phyloP scores from a whole-genome alignment of 2,888 invertebrate species.

The Liopterus haemorrhoidalis region DNA sequence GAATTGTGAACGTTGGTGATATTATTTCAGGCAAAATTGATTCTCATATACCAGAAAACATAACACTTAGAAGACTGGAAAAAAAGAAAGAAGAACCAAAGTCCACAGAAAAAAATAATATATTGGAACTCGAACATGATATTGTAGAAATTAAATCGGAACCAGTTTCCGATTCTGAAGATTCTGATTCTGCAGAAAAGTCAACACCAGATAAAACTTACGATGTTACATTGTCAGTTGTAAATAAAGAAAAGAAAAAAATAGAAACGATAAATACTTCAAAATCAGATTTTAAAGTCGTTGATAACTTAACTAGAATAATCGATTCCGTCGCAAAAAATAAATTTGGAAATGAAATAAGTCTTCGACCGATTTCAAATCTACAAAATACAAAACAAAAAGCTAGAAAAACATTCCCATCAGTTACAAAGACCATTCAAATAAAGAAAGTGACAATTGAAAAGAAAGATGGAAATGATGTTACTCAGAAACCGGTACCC shows the following conservation, averaged over 20 bases:
- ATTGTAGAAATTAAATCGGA: conserved; percentile 40
- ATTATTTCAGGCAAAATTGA: conserved; percentile 18
- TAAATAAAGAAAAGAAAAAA: conserved; percentile 40
- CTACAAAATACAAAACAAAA: conserved; percentile 34
- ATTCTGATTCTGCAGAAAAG: conserved; percentile 37
- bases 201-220: conserved; percentile 29
- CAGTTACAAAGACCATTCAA: conserved; percentile 23
- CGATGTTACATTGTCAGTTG: conserved; percentile 36
- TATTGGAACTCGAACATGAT: conserved; percentile 6
- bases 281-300: conserved; percentile 27
- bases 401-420: conserved; percentile 41
- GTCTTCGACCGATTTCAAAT: conserved; percentile 19
- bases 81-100: no score
- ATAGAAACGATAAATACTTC: conserved; percentile 35
- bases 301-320: conserved; percentile 30
- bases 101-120: no score
- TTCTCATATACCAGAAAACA: no score
- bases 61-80: no score
- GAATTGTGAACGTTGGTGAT: conserved; percentile 19
- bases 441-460: conserved; percentile 20
- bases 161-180: conserved; percentile 38
- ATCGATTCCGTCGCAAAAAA: conserved; percentile 31
- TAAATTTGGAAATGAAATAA: conserved; percentile 22
- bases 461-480: conserved; percentile 15
- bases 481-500: conserved; percentile 24